Conservation (phyloP, 2,797 vertebrate genomes). For the Acropternis orthonyx region DNA sequence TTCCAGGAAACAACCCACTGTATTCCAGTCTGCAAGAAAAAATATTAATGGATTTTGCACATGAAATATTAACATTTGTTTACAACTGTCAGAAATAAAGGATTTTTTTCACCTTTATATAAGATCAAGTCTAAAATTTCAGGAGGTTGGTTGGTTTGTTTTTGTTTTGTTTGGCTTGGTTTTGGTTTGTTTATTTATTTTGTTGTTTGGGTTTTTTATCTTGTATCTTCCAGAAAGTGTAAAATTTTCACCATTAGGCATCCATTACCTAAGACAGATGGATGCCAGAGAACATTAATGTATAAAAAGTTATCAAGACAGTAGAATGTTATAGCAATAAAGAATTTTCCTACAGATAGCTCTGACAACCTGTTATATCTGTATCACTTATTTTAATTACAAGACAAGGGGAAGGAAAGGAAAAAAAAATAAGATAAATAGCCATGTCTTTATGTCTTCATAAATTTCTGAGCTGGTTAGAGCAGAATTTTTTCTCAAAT, state of each 20-base stretch:
- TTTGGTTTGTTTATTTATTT: no score
- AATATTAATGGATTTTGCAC: not conserved
- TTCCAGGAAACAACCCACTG: not conserved
- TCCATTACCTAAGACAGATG: not conserved
- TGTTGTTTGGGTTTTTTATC: not conserved
- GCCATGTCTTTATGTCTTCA: not conserved
- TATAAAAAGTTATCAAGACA: not conserved
- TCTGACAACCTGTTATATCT: slow-evolving; percentile 2
- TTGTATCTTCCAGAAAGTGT: not conserved
- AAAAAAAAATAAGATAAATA: not conserved
- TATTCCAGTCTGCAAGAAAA: not conserved
- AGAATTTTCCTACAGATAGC: not conserved
- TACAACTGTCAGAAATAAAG: not conserved
- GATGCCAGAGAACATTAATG: not conserved
- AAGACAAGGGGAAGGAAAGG: not conserved
- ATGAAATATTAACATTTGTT: not conserved
- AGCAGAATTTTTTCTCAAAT: not conserved
- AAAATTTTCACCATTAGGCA: not conserved
- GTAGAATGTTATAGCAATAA: not conserved
- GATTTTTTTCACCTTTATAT: not conserved
- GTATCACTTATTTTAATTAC: not conserved
- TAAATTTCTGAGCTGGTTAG: not conserved
- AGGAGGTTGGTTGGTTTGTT: rapidly evolving
- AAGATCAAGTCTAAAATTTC: not conserved
- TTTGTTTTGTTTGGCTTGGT: not conserved